These are phyloP conservation scores for Theristicus caerulescens DNA, from an alignment of 2,113 vertebrate genomes.

Conservation along the genomic window DNA sequence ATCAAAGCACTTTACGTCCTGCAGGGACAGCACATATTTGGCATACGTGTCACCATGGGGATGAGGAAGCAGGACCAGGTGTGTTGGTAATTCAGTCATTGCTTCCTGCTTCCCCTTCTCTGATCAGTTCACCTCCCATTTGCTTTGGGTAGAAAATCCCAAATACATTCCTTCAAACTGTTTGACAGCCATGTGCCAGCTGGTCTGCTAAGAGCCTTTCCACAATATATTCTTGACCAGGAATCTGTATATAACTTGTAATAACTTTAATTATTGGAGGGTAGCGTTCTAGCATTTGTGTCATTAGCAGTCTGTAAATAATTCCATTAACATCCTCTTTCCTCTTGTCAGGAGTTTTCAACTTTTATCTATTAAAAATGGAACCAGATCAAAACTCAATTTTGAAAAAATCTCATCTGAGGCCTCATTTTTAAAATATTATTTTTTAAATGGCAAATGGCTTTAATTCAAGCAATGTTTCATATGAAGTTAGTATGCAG, in stretches of 20 bases:
- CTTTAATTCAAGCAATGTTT: neutral
- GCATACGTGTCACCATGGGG: neutral
- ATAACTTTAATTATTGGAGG: neutral
- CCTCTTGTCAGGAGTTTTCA: neutral
- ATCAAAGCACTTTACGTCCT: neutral
- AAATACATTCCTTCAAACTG: neutral
- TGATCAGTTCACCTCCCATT: neutral
- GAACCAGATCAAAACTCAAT: neutral
- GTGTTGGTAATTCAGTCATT: neutral
- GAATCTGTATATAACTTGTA: neutral
- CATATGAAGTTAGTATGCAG: neutral
- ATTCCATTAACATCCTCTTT: neutral
- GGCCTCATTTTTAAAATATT: neutral
- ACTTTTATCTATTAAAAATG: neutral
- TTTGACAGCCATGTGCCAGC: neutral
- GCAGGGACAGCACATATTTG: neutral
- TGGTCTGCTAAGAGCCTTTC: neutral
- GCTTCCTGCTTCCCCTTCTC: neutral
- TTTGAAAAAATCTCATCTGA: neutral
- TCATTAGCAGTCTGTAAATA: neutral
- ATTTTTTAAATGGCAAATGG: neutral
- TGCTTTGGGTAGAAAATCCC: neutral
- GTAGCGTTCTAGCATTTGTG: neutral
- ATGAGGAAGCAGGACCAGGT: neutral
- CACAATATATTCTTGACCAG: neutral